These are phyloP conservation scores for Gallinago paraguaiae DNA, from an alignment of 2,113 vertebrate genomes.

Conservation along the genomic window DNA sequence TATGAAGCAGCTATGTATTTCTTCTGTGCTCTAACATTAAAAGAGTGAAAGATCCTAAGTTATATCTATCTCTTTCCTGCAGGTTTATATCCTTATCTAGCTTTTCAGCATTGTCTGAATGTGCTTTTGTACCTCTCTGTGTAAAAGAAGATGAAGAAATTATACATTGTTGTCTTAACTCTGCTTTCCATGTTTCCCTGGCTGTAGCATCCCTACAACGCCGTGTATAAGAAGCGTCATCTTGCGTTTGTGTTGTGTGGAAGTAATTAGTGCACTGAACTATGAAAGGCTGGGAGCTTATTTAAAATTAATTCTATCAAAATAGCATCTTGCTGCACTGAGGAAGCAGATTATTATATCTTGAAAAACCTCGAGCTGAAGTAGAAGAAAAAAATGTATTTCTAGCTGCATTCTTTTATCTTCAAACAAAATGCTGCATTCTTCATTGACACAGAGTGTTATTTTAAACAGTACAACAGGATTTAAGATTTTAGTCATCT, in stretches of 20 bases:
- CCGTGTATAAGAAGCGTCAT: neutral
- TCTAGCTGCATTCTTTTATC: neutral
- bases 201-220: neutral
- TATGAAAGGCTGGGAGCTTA: constrained; percentile 47
- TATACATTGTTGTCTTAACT: neutral
- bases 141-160: neutral
- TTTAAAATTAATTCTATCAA: constrained; percentile 63
- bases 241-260: neutral
- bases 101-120: neutral
- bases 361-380: constrained; percentile 1
- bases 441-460: neutral
- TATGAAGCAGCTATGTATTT: neutral
- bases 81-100: neutral
- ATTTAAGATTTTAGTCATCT: neutral
- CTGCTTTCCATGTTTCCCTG: neutral
- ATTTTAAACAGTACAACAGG: neutral
- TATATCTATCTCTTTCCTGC: neutral
- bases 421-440: neutral
- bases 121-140: neutral
- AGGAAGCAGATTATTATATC: neutral
- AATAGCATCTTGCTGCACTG: constrained; percentile 28
- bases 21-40: neutral
- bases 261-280: constrained; percentile 54
- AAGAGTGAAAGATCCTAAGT: neutral
- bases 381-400: neutral